A percentile compares a stretch with the other conserved stretches of the same genome.
These are phyloP conservation scores for Palythoa caribaeorum DNA, from an alignment of 92 coral and sea anemone species.

Conservation along the genomic window DNA sequence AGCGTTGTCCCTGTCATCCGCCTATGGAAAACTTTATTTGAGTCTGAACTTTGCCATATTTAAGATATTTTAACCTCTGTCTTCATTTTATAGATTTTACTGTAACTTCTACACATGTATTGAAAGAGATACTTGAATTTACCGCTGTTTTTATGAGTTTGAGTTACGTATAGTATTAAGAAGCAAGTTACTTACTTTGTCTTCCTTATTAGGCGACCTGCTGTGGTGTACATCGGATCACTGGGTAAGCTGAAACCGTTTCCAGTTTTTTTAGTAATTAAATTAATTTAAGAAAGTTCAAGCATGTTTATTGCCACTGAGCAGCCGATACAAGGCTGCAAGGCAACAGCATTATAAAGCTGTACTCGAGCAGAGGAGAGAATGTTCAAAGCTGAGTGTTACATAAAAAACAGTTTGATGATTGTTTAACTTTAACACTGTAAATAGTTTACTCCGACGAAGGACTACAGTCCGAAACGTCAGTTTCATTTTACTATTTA, in stretches of 20 bases:
- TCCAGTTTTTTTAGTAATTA: not conserved
- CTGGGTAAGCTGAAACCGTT: constrained; percentile 71
- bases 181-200: not conserved
- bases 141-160: not conserved
- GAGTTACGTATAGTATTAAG: not conserved
- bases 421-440: too few species aligned
- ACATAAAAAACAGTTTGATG: too few species aligned
- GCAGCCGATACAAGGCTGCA: too few species aligned
- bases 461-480: too few species aligned
- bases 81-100: not conserved
- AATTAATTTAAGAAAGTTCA: not conserved
- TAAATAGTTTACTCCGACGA: too few species aligned
- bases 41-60: not conserved
- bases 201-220: constrained; percentile 82
- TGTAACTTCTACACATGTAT: not conserved
- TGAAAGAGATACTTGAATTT: not conserved
- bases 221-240: constrained; percentile 96
- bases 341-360: too few species aligned
- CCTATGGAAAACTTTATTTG: not conserved
- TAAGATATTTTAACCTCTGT: not conserved
- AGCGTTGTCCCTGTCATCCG: not conserved
- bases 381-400: too few species aligned
- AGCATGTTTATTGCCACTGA: too few species aligned
- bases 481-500: too few species aligned
- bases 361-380: too few species aligned